A percentile compares a stretch with the other conserved stretches of the same genome.
phyloP scores from a whole-genome alignment of 1,140 invertebrate genomes.

The Helicoverpa armigera region DNA sequence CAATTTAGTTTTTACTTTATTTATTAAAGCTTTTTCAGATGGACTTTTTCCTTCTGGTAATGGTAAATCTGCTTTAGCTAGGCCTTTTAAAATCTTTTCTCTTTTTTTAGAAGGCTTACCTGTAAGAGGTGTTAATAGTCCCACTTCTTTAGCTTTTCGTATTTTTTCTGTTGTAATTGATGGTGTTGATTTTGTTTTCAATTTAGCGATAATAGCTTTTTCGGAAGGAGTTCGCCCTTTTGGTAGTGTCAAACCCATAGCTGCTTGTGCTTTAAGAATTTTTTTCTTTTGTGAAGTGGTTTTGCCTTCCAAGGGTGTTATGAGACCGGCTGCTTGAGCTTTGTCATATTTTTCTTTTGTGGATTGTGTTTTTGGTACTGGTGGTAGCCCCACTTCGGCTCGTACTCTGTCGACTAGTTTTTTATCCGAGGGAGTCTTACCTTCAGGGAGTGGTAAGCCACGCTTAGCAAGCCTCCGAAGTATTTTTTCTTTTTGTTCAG shows the following conservation, averaged over 20 bases:
- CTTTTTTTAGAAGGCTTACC: constrained; percentile 32
- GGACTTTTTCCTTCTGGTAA: constrained; percentile 54
- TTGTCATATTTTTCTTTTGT: constrained; percentile 47
- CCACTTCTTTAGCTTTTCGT: constrained; percentile 46
- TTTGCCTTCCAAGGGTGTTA: constrained; percentile 56
- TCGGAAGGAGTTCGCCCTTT: constrained; percentile 61
- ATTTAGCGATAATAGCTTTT: constrained; percentile 53
- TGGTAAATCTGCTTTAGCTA: constrained; percentile 50
- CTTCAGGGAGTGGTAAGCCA: constrained; percentile 61
- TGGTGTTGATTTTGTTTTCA: constrained; percentile 47
- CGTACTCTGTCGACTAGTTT: constrained; percentile 50
- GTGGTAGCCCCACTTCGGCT: constrained; percentile 53
- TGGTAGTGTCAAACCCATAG: constrained; percentile 61
- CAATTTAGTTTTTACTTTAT: constrained; percentile 49
- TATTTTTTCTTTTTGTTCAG: constrained; percentile 62
- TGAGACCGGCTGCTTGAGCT: background rate
- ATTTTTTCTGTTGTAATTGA: background rate
- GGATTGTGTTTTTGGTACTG: constrained; percentile 49
- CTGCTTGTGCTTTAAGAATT: constrained; percentile 57
- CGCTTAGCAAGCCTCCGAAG: constrained; percentile 58
- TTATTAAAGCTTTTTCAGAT: constrained; percentile 59
- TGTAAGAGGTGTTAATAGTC: constrained; percentile 26
- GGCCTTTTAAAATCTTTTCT: constrained; percentile 57
- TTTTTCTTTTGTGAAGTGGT: constrained; percentile 57
- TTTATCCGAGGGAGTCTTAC: constrained; percentile 54